Evolutionary conservation across 1,140 invertebrate genomes (phyloP).

Genomic region (Megalonaias nervosa): DNA sequence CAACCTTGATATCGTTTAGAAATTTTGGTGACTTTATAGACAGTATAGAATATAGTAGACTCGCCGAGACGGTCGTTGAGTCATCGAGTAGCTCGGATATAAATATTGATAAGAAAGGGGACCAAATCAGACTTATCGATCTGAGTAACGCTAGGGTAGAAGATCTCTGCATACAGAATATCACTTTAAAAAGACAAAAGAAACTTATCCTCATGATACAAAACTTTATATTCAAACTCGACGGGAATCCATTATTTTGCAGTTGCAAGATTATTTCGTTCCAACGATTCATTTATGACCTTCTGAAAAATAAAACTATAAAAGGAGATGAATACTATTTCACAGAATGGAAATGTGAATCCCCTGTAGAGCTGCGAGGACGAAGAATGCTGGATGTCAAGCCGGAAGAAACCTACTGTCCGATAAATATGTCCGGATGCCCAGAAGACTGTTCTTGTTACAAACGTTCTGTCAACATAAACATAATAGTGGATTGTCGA

Average conservation of each 20-base stretch:
- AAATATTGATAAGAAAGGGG: conserved; percentile 7
- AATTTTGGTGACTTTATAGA: conserved; percentile 36
- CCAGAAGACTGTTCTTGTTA: conserved; percentile 47
- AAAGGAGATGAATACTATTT: conserved; percentile 47
- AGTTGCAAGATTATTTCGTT: conserved; percentile 51
- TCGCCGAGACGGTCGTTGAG: conserved; percentile 34
- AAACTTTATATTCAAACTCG: conserved; percentile 45
- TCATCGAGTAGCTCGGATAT: conserved; percentile 31
- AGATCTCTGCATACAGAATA: conserved; percentile 16
- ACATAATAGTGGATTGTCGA: conserved; percentile 53
- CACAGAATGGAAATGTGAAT: conserved; percentile 44
- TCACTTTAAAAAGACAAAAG: conserved; percentile 3
- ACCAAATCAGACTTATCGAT: conserved; percentile 33
- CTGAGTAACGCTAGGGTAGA: conserved; percentile 29
- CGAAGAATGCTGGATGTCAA: conserved; percentile 28
- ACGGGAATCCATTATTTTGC: conserved; percentile 41
- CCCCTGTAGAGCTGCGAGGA: conserved; percentile 37
- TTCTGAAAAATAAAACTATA: conserved; percentile 13
- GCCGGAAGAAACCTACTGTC: conserved; percentile 50
- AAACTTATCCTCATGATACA: conserved; percentile 29
- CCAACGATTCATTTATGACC: conserved; percentile 30
- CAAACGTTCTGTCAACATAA: conserved; percentile 31
- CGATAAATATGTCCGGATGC: conserved; percentile 22
- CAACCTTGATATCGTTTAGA: conserved; percentile 37
- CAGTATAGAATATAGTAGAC: conserved; percentile 2